A percentile compares a stretch with the other conserved stretches of the same genome.
Evolutionary conservation across 2,888 invertebrate species (phyloP).

Genomic region (Phengaris arion): DNA sequence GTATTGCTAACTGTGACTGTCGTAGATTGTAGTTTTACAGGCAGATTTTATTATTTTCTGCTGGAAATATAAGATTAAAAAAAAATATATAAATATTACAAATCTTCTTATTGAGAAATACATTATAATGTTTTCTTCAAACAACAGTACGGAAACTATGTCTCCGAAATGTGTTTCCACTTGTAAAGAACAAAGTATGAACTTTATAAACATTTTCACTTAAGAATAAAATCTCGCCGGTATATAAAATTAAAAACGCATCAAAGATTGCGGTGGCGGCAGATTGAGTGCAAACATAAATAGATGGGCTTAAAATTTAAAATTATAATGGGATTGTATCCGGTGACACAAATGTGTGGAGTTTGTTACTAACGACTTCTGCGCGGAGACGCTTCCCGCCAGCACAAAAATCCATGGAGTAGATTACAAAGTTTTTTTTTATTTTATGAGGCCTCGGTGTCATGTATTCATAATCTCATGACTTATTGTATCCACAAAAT

Average conservation of each 20-base stretch:
- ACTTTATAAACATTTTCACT: slow-evolving; percentile 31
- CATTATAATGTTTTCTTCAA: no score
- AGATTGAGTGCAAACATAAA: slow-evolving; percentile 72
- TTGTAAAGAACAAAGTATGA: slow-evolving; percentile 11
- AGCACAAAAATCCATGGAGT: slow-evolving; percentile 51
- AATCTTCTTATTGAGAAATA: no score
- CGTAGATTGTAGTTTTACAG: no score
- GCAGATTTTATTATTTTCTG: no score
- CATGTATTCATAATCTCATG: no score
- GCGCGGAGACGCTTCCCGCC: slow-evolving; percentile 62
- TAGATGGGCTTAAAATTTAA: slow-evolving; percentile 78
- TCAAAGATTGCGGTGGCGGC: slow-evolving; percentile 65
- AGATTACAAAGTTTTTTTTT: slow-evolving; percentile 26
- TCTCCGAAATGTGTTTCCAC: not conserved
- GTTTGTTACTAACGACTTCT: slow-evolving; percentile 80
- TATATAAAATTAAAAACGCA: slow-evolving; percentile 61
- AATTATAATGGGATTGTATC: slow-evolving; percentile 80
- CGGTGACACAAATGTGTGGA: slow-evolving; percentile 80
- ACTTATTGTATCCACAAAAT: no score
- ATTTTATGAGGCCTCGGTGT: not conserved
- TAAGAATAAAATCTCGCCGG: slow-evolving; percentile 28
- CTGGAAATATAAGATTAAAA: no score
- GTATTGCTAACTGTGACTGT: no score
- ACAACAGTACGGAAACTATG: not conserved
- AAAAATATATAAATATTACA: no score